phyloP scores from a whole-genome alignment of 2,888 invertebrate species.

The Romanomermis culicivorax region DNA sequence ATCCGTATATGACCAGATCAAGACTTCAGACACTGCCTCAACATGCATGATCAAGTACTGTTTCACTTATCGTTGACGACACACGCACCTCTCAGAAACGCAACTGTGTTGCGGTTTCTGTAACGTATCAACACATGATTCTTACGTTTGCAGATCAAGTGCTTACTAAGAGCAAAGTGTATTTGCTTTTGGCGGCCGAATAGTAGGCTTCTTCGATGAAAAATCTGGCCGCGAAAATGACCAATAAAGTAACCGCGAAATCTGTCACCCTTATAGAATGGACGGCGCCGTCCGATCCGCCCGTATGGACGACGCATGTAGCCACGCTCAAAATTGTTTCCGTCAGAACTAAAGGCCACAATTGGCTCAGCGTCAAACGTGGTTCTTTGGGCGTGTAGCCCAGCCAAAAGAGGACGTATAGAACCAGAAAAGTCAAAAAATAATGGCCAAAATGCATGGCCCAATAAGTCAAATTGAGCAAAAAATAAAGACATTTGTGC shows the following conservation, averaged over 20 bases:
- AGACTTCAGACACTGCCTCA: too few species aligned
- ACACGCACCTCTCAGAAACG: too few species aligned
- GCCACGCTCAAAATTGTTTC: background rate
- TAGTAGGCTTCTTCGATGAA: background rate
- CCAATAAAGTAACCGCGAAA: background rate
- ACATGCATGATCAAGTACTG: too few species aligned
- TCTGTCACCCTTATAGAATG: background rate
- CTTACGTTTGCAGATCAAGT: too few species aligned
- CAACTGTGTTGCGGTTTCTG: too few species aligned
- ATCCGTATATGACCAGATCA: too few species aligned
- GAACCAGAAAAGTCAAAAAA: background rate
- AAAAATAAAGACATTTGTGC: background rate
- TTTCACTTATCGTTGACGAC: too few species aligned
- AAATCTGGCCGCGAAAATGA: background rate
- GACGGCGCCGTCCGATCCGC: slow-evolving; percentile 2
- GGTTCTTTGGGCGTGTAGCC: background rate
- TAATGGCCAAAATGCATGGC: slow-evolving; percentile 1
- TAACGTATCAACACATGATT: too few species aligned
- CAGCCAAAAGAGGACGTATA: background rate
- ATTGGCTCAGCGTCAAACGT: background rate
- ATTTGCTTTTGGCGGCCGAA: background rate
- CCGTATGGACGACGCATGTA: background rate
- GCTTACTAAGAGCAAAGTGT: too few species aligned
- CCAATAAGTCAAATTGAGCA: background rate
- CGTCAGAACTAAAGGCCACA: background rate